phyloP scores from a whole-genome alignment of 2,113 vertebrate species.

The Poeciliopsis turrubarensis region DNA sequence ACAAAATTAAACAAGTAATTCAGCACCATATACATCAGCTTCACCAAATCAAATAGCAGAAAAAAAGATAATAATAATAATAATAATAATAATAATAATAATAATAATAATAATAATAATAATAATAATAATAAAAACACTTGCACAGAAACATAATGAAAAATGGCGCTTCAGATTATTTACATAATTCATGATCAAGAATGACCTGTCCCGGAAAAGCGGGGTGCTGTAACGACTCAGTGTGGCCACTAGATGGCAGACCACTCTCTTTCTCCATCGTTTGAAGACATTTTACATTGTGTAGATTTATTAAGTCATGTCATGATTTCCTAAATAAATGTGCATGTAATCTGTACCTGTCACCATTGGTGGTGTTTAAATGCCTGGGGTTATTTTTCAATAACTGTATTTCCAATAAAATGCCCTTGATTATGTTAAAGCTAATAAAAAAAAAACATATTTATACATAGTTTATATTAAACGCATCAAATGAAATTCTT shows the following conservation, averaged over 20 bases:
- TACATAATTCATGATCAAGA: neutral
- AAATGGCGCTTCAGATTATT: neutral
- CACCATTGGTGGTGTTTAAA: neutral
- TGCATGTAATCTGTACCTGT: neutral
- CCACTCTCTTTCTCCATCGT: neutral
- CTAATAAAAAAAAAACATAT: neutral
- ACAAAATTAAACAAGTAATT: neutral
- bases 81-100: too few relatives aligned
- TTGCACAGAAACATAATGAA: neutral
- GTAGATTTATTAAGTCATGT: neutral
- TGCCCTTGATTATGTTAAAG: neutral
- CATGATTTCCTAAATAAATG: neutral
- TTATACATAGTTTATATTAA: neutral
- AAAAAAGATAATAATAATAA: neutral
- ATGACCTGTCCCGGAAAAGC: neutral
- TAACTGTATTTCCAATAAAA: neutral
- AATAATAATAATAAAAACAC: neutral
- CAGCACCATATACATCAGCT: neutral
- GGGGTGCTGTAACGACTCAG: neutral
- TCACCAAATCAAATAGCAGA: neutral
- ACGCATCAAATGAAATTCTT: too few relatives aligned
- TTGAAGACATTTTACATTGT: neutral
- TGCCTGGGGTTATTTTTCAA: neutral
- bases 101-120: too few relatives aligned
- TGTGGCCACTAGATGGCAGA: conserved; percentile 37